A percentile compares a stretch with the other conserved stretches of the same genome.
phyloP scores from a whole-genome alignment of 2,888 invertebrate genomes.

The Andrena trimmerana region DNA sequence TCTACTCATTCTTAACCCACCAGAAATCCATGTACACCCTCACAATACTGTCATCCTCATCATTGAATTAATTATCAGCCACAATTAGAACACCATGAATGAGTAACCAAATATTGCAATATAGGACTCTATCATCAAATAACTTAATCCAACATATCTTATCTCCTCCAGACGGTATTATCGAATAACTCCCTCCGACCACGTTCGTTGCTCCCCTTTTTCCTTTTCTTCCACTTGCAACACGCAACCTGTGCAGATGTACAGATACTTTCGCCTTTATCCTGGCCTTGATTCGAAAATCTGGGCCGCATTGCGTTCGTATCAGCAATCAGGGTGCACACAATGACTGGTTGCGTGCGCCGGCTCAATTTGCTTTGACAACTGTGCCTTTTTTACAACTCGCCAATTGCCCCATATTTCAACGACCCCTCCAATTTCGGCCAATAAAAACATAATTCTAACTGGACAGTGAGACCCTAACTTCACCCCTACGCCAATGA shows the following conservation, averaged over 20 bases:
- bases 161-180: conserved; percentile 24
- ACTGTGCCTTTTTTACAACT: neutral
- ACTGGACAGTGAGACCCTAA: too few relatives aligned
- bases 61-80: too few relatives aligned
- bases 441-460: neutral
- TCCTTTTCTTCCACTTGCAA: neutral
- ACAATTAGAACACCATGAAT: neutral
- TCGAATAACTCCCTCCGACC: neutral
- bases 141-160: conserved; percentile 16
- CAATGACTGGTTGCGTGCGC: conserved; percentile 31
- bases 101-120: neutral
- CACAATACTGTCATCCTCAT: too few relatives aligned
- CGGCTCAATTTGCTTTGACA: neutral
- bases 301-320: conserved; percentile 49
- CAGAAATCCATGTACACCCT: too few relatives aligned
- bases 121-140: neutral
- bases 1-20: too few relatives aligned
- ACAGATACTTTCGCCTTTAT: conserved; percentile 59
- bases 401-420: neutral
- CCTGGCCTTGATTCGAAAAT: conserved; percentile 67
- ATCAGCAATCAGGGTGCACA: conserved; percentile 46
- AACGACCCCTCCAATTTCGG: neutral
- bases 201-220: conserved; percentile 5
- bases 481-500: too few relatives aligned
- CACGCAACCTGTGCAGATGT: conserved; percentile 21